Conservation (phyloP, 2,113 vertebrate species). For the Parotia lawesii region DNA sequence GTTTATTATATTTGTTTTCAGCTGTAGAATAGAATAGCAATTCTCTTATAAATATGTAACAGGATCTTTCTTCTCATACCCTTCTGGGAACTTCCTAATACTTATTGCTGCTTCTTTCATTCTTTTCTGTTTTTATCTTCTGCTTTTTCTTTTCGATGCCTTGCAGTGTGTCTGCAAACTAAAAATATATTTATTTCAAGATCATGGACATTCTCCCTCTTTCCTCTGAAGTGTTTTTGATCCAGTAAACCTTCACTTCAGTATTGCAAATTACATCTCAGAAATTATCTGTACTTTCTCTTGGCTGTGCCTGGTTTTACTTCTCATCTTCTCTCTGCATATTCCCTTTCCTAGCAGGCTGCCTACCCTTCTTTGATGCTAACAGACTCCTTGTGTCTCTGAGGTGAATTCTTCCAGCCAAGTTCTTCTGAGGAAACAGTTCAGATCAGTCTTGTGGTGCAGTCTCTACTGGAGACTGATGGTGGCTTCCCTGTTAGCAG, state of each 20-base stretch:
- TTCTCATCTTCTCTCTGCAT: neutral
- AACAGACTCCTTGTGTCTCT: neutral
- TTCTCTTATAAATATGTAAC: neutral
- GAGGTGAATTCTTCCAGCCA: neutral
- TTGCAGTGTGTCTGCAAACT: neutral
- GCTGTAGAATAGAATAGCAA: neutral
- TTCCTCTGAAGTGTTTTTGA: neutral
- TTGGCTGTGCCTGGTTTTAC: neutral
- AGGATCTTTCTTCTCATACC: neutral
- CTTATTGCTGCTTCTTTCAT: neutral
- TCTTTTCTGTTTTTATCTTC: neutral
- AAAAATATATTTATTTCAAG: neutral
- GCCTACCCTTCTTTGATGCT: neutral
- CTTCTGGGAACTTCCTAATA: neutral
- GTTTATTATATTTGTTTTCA: constrained; percentile 20
- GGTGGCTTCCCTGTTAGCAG: neutral
- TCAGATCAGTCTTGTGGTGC: neutral
- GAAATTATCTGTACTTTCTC: neutral
- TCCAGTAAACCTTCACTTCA: neutral
- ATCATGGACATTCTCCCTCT: neutral
- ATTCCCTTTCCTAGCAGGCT: neutral
- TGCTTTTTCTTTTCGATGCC: neutral
- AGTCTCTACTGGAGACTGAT: neutral
- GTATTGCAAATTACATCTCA: neutral
- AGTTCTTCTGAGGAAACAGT: neutral